Base-by-base conservation (phyloP, 2,113 vertebrate genomes). In the Rhinoderma darwinii region DNA sequence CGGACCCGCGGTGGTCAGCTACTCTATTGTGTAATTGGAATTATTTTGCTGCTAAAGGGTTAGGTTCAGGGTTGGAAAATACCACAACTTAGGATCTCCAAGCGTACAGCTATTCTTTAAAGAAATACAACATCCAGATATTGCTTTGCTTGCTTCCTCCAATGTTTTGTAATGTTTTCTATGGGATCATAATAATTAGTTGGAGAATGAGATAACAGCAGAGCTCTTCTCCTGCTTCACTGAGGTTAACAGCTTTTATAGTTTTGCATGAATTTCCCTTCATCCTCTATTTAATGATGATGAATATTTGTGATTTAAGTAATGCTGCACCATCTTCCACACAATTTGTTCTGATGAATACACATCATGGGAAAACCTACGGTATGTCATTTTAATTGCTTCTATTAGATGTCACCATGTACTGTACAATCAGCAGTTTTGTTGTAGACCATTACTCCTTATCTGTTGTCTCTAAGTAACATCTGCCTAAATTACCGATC, bases 341-440 rank as follows among this genome's bases (percentile, higher is more conserved):
- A 87, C 79, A 78, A 87, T 87, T 87, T 87, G 75, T 87, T 87
- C 78, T 87, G 86, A 87, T 87, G 68, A 87, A 87, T 74, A 30
- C 86, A 87, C 70, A 82, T 87, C 86, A 87, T 82, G 79, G 86
- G 86, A 87, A 75, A 87, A 87, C 86, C 86, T 87, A 82, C 78
- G 82, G 68, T 87, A 75, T 87, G 86, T 87, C 79, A 87, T 87
- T 87, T 82, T 87, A 87, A 87, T 87, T 87, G 79, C 86, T 73
- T 87, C 37, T 87, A 75, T 82, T 87, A 87, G 86, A 74, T 87
- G 78, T 43, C 70, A 81, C 79, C 51, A 56, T 82, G 51, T 81
- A 82, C 68, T 87, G 79, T 87, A 75, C 68, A 75, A 82, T 87
- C 86, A 87, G 86, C 86, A 82, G 51, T 87, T 87, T 75, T 82